Conservation (phyloP, 2,113 vertebrate genomes). For the Datnioides undecimradiatus region DNA sequence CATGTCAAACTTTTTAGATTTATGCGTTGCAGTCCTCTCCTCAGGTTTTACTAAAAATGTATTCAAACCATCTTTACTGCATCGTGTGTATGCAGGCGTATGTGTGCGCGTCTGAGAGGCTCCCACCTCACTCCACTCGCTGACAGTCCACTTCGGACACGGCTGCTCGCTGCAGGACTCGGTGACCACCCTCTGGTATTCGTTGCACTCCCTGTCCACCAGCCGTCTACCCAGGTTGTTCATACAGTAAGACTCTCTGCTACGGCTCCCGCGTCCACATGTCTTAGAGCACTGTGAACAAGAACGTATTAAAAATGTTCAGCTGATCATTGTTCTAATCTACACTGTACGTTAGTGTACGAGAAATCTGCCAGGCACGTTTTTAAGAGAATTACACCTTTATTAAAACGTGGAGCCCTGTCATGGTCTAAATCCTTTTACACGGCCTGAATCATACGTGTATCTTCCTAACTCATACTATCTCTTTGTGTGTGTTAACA, state of each 20-base stretch:
- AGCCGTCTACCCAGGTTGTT: constrained; percentile 90
- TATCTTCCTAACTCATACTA: too few relatives aligned
- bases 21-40: neutral
- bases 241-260: constrained; percentile 91
- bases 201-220: constrained; percentile 88
- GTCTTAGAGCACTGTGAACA: constrained; percentile 90
- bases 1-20: neutral
- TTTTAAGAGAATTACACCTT: too few relatives aligned
- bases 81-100: neutral
- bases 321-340: neutral
- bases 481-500: too few relatives aligned
- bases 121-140: constrained; percentile 95
- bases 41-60: neutral
- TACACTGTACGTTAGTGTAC: neutral
- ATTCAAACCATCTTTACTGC: neutral
- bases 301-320: neutral
- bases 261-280: constrained; percentile 89
- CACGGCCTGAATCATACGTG: too few relatives aligned
- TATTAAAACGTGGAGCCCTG: too few relatives aligned
- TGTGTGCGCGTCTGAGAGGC: constrained; percentile 3
- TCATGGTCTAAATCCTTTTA: too few relatives aligned
- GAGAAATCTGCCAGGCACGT: too few relatives aligned
- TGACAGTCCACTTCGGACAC: constrained; percentile 91
- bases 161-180: constrained; percentile 89
- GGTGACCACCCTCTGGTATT: constrained; percentile 80